Base-by-base conservation (phyloP, 2,113 vertebrate genomes). In the Elaphurus davidianus region DNA sequence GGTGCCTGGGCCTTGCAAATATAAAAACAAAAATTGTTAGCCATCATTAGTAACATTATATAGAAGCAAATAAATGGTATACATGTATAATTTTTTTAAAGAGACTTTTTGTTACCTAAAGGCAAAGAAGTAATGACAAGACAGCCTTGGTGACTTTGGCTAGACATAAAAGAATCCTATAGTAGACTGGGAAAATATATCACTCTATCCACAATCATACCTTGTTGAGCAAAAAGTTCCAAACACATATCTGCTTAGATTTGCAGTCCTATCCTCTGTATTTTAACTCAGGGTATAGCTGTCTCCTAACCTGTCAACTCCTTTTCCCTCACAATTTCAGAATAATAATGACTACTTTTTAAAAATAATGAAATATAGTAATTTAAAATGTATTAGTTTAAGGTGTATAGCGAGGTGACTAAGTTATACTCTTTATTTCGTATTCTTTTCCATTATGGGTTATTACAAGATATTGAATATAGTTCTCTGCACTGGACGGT, bases 101-200 rank as follows among this genome's bases (percentile, higher is more conserved):
- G 23, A 86, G 43, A 84, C 14, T 30, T 81, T 74, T 74, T 43
- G 36, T 57, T 91, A 79, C 45, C 25, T 78, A 30, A 91, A 84
- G 5, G 9, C 54, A 86, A 94, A 85, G 23, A 97, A 78, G 27
- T 74, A 60, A 81, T 94, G 21, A 59, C 13, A 90, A 55, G 52
- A 87, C 8, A 90, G 74, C 12, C 23, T 94, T 5, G 8, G 40
- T 83, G 17, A 87, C 85, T 67, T 60, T 87, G 64, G 84, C 9
- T 81, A 28, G 10, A 60, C 28, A 81, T 57, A 40, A 95, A 91
- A 67, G 8, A 88, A 74, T 47, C 64, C 52, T 90, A 14, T 91
- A 87, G n/a, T n/a, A 14, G 33, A 76, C 17, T 59, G 15, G 40
- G 36, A 47, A 87, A 94, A 85, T 94, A 52, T 12, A 54, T 45